Base-by-base conservation (phyloP, 2,888 invertebrate genomes). In the Apotomis capreana region DNA sequence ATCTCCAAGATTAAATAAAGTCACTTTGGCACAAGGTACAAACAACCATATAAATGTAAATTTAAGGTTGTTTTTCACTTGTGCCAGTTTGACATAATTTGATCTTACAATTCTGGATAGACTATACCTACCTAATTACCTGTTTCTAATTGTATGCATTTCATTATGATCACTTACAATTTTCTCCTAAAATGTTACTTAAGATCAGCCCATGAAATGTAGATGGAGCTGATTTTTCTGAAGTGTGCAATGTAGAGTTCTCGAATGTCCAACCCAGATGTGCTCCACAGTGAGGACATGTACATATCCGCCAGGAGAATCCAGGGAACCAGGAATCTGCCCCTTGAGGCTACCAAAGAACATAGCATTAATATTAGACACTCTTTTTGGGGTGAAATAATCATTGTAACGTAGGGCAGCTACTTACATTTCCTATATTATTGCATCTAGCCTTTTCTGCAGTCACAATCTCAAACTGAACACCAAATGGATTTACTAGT, bases 271-370 rank as follows among this genome's bases (percentile, higher is more conserved):
- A 95, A 59, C 95, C 95, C 52, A 95, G 85, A 78, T 95, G 95
- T 60, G 93, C 89, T 5, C 94, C 93, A 84, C 95, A 95, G 68
- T 94, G 92, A 15, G 94, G 94, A 82, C 95, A 95, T 58, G 94
- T 89, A 78, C 95, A 95, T 68, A 94, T 90, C 63, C 94, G 92
- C 95, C 95, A 95, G 12, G 92, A 92, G 79, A 94, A 95, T 10
- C 95, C 95, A n/a, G 95, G 95, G 83, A 94, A 95, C 95, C 95
- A 95, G 8, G 94, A 94, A 80, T 94, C 93, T 58, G 94, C 94
- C 70, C 90, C 87, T 78, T 94, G 93, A 84, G 92, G 94, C 94
- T 94, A 76, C 84, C 74, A 72, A 64, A 59, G 10, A 54, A 58
- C 15, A 37, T n/a, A 52, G 26, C 5, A 54, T 44, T 61, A 12